phyloP scores from a whole-genome alignment of 2,797 vertebrate species.

The Scolopax bukidnonensis region DNA sequence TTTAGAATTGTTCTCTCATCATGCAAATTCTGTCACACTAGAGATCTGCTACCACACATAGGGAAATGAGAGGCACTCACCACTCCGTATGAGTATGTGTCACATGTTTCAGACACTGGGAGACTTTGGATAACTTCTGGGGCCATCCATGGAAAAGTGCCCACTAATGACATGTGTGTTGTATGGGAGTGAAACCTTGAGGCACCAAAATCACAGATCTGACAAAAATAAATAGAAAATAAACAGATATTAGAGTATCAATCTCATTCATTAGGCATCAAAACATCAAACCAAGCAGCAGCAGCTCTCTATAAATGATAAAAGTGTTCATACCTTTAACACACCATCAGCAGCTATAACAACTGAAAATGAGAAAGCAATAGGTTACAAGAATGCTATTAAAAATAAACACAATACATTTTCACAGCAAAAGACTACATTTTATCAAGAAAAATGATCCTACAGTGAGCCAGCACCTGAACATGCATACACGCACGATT shows the following conservation, averaged over 20 bases:
- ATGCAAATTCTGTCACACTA: fast-evolving
- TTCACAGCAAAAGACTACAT: background rate
- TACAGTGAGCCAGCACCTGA: background rate
- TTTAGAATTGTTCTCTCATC: background rate
- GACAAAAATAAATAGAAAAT: conserved; percentile 19
- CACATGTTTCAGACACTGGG: conserved; percentile 97
- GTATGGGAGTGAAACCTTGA: conserved; percentile 97
- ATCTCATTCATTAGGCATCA: background rate
- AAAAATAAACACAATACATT: background rate
- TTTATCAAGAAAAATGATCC: background rate
- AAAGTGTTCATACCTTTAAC: conserved; percentile 86
- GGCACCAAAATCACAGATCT: conserved; percentile 98
- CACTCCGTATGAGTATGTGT: conserved; percentile 97
- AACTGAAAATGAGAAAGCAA: conserved; percentile 83
- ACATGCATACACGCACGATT: background rate
- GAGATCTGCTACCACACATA: background rate
- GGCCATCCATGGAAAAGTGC: conserved; percentile 99
- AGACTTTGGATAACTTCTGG: conserved; percentile 98
- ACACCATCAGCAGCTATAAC: conserved; percentile 92
- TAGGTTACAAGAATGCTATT: conserved; percentile 11
- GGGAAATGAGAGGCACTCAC: conserved; percentile 81
- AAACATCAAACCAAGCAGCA: background rate
- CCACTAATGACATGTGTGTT: conserved; percentile 98
- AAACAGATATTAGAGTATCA: background rate
- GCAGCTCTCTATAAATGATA: background rate